A percentile compares a stretch with the other conserved stretches of the same genome.
Evolutionary conservation across 2,113 vertebrate species (phyloP).

Genomic region (Stigmatopora argus): DNA sequence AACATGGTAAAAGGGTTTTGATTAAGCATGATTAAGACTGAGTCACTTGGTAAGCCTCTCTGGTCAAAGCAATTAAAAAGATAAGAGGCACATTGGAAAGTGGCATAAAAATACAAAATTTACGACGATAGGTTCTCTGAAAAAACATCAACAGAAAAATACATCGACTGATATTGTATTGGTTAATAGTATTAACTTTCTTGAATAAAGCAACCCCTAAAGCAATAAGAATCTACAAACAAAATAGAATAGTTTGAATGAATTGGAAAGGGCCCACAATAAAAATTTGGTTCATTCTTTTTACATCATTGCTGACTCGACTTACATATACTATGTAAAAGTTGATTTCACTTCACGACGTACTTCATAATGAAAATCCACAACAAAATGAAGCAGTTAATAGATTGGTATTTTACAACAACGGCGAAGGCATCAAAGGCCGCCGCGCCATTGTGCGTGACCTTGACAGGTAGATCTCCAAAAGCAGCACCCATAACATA

Average conservation of each 20-base stretch:
- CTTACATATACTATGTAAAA: background rate
- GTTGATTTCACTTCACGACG: background rate
- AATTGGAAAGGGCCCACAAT: conserved; percentile 39
- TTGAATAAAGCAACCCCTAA: no score
- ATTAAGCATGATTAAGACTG: background rate
- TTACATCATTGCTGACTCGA: background rate
- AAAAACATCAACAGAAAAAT: background rate
- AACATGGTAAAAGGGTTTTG: conserved; percentile 1
- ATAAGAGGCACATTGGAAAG: background rate
- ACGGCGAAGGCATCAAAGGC: conserved; percentile 37
- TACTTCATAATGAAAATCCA: background rate
- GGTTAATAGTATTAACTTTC: background rate
- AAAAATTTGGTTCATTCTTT: no score
- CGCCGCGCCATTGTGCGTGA: conserved; percentile 46
- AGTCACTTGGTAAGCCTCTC: background rate
- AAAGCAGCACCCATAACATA: conserved; percentile 60
- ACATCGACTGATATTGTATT: background rate
- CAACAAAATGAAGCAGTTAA: background rate
- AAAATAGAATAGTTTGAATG: conserved; percentile 69
- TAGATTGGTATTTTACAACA: background rate
- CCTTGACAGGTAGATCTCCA: conserved; percentile 58
- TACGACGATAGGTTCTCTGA: background rate
- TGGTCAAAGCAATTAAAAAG: background rate
- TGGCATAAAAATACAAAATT: background rate
- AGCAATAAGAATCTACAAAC: conserved; percentile 66